Evolutionary conservation across 2,888 invertebrate species (phyloP).

Genomic region (Troides oblongomaculatus): DNA sequence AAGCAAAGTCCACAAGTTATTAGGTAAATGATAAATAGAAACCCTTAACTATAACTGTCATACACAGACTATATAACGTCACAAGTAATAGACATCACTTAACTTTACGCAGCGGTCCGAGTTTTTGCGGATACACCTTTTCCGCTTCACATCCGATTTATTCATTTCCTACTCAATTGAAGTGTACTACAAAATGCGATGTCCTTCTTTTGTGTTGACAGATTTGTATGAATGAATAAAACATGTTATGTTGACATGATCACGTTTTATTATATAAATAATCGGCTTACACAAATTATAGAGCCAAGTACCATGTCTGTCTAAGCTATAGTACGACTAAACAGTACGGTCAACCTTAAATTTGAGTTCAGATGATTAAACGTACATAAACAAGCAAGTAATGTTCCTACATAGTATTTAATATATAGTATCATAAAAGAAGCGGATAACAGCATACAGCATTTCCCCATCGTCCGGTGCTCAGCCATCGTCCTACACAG

Average conservation of each 20-base stretch:
- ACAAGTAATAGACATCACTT: not conserved
- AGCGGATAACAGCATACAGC: no score
- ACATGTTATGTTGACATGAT: not conserved
- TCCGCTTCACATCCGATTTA: constrained; percentile 10
- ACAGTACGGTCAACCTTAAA: no score
- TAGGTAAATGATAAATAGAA: not conserved
- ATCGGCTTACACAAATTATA: no score
- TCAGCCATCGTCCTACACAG: no score
- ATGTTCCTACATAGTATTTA: no score
- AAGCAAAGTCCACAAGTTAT: not conserved
- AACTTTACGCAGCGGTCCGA: not conserved
- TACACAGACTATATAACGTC: not conserved
- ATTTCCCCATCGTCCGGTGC: no score
- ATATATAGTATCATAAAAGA: no score
- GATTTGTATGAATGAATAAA: not conserved
- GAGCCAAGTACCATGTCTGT: no score
- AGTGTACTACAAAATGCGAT: not conserved
- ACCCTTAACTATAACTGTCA: not conserved
- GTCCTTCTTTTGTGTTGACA: not conserved
- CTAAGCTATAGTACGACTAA: no score
- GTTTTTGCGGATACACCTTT: constrained; percentile 9
- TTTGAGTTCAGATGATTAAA: no score
- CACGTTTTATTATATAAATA: not conserved
- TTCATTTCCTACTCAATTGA: constrained; percentile 4
- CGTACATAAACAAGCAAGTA: no score